Conservation (phyloP, 2,888 invertebrate species). For the Erebia epiphron region DNA sequence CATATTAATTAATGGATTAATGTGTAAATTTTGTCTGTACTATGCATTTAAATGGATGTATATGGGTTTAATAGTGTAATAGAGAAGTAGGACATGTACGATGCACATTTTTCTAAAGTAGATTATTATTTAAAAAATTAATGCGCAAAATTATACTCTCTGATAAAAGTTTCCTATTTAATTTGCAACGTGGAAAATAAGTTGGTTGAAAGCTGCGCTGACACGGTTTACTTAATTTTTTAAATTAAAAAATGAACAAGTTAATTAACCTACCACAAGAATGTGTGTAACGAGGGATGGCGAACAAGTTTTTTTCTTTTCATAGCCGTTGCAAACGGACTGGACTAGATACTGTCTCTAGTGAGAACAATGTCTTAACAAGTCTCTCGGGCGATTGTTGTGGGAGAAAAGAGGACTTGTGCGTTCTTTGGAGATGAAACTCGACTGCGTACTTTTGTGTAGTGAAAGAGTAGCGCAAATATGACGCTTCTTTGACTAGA, state of each 20-base stretch:
- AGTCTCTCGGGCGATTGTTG: slow-evolving; percentile 64
- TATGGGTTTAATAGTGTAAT: no score
- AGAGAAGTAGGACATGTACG: no score
- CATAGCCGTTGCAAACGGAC: slow-evolving; percentile 46
- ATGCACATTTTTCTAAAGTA: not conserved
- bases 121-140: not conserved
- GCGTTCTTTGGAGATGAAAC: slow-evolving; percentile 55
- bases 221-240: slow-evolving; percentile 36
- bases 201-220: slow-evolving; percentile 25
- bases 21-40: no score
- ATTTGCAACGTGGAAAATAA: slow-evolving; percentile 14
- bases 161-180: not conserved
- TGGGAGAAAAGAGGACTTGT: slow-evolving; percentile 66
- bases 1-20: no score
- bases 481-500: not conserved
- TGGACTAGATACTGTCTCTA: slow-evolving; percentile 50
- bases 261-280: slow-evolving; percentile 39
- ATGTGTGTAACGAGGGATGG: slow-evolving; percentile 39
- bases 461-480: slow-evolving; percentile 24
- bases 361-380: slow-evolving; percentile 67
- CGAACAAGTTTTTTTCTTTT: slow-evolving; percentile 47
- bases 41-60: no score
- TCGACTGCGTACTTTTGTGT: slow-evolving; percentile 44
- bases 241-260: slow-evolving; percentile 33
- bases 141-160: not conserved